Evolutionary conservation across 2,113 vertebrate species (phyloP).

Genomic region (Campylomormyrus tamandua): DNA sequence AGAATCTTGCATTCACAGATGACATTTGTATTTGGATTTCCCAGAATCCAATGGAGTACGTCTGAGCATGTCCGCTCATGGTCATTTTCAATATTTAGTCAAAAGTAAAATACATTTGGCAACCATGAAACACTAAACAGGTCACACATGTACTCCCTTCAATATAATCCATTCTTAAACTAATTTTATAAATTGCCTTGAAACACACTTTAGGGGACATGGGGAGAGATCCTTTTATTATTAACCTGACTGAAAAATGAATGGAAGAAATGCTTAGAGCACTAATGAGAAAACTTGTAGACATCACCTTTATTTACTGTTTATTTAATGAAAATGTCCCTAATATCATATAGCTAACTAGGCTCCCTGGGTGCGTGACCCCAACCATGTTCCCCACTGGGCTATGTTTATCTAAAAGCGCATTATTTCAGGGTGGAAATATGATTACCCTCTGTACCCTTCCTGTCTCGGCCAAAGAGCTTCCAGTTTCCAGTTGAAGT

Average conservation of each 20-base stretch:
- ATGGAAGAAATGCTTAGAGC: background rate
- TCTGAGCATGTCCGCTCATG: background rate
- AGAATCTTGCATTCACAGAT: background rate
- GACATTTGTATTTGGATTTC: background rate
- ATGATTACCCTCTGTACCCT: constrained; percentile 95
- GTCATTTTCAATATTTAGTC: background rate
- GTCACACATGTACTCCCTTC: background rate
- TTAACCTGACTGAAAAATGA: background rate
- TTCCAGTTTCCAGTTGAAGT: constrained; percentile 83
- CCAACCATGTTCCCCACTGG: constrained; percentile 71
- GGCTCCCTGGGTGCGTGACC: constrained; percentile 54
- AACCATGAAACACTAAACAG: background rate
- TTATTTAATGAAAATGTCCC: background rate
- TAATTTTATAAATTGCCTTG: background rate
- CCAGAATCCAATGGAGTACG: background rate
- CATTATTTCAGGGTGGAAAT: constrained; percentile 94
- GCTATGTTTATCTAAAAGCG: constrained; percentile 93
- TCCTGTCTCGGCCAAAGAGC: constrained; percentile 95
- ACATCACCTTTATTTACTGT: background rate
- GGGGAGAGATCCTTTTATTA: background rate
- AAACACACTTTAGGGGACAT: background rate
- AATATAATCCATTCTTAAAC: background rate
- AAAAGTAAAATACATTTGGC: background rate
- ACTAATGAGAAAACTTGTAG: background rate
- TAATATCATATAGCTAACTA: background rate